These are phyloP conservation scores for Eledona agricola DNA, from an alignment of 2,888 invertebrate genomes.

Conservation along the genomic window DNA sequence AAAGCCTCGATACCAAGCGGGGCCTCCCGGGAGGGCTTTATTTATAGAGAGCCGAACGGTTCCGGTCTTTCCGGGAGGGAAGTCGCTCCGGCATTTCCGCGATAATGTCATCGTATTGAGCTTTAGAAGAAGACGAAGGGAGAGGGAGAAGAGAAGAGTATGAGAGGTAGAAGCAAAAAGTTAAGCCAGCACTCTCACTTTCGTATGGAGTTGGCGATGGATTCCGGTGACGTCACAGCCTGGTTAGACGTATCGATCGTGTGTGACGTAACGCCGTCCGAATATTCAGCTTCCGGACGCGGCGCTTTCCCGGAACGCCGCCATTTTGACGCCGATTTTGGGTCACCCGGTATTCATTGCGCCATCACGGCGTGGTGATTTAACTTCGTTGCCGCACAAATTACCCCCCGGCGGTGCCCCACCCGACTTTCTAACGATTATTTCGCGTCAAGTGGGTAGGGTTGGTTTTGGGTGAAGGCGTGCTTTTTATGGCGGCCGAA, in stretches of 20 bases:
- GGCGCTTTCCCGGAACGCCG: slow-evolving; percentile 14
- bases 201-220: slow-evolving; percentile 45
- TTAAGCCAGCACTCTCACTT: slow-evolving; percentile 52
- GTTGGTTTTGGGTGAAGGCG: neutral
- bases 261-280: slow-evolving; percentile 42
- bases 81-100: slow-evolving; percentile 7
- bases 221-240: slow-evolving; percentile 49
- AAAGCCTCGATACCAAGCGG: neutral
- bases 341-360: too few relatives aligned
- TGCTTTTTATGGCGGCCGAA: slow-evolving; percentile 25
- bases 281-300: slow-evolving; percentile 32
- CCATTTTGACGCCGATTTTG: too few relatives aligned
- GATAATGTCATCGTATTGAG: slow-evolving; percentile 15
- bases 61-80: neutral
- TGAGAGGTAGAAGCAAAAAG: slow-evolving; percentile 26
- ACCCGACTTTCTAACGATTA: neutral
- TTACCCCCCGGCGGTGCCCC: slow-evolving; percentile 5
- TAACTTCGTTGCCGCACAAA: neutral
- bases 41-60: slow-evolving; percentile 10
- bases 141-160: slow-evolving; percentile 8
- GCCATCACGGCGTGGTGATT: too few relatives aligned
- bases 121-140: slow-evolving; percentile 1
- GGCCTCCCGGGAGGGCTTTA: slow-evolving; percentile 14
- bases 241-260: slow-evolving; percentile 44
- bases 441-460: neutral